phyloP scores from a whole-genome alignment of 1,140 invertebrate genomes.

The Zaprionus inermis region DNA sequence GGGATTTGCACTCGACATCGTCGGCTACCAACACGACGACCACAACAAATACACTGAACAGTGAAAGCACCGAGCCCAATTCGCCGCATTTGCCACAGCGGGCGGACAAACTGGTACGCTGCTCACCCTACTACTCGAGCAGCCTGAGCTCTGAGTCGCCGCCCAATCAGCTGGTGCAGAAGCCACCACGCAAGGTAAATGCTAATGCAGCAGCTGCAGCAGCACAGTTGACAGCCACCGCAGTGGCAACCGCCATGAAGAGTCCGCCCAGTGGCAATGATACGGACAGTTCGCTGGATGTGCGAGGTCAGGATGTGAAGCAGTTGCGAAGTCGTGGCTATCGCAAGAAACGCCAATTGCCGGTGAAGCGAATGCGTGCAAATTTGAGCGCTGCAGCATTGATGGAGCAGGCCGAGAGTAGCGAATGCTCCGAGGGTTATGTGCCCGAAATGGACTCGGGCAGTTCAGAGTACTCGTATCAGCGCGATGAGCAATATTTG shows the following conservation, averaged over 20 bases:
- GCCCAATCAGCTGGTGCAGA: constrained; percentile 86
- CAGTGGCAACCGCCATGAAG: constrained; percentile 85
- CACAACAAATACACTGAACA: constrained; percentile 77
- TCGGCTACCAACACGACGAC: constrained; percentile 77
- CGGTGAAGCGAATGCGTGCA: constrained; percentile 85
- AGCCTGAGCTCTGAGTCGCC: constrained; percentile 89
- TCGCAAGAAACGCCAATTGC: constrained; percentile 86
- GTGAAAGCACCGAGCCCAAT: constrained; percentile 79
- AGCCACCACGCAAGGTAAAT: constrained; percentile 85
- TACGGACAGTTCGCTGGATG: constrained; percentile 88
- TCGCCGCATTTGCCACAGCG: constrained; percentile 83
- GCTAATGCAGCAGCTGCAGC: constrained; percentile 75
- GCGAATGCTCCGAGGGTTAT: constrained; percentile 88
- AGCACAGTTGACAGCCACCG: constrained; percentile 48
- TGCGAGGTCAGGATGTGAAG: constrained; percentile 86
- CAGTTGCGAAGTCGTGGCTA: constrained; percentile 86
- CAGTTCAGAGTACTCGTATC: constrained; percentile 86
- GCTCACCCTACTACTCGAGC: constrained; percentile 89
- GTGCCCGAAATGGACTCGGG: constrained; percentile 88
- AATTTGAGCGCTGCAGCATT: constrained; percentile 85
- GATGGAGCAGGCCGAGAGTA: constrained; percentile 86
- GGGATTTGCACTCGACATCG: constrained; percentile 64
- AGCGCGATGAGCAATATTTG: constrained; percentile 84
- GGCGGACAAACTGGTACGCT: constrained; percentile 86
- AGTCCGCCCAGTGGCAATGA: constrained; percentile 89